Evolutionary conservation across 2,888 invertebrate genomes (phyloP).

Genomic region (Eristalis pertinax): DNA sequence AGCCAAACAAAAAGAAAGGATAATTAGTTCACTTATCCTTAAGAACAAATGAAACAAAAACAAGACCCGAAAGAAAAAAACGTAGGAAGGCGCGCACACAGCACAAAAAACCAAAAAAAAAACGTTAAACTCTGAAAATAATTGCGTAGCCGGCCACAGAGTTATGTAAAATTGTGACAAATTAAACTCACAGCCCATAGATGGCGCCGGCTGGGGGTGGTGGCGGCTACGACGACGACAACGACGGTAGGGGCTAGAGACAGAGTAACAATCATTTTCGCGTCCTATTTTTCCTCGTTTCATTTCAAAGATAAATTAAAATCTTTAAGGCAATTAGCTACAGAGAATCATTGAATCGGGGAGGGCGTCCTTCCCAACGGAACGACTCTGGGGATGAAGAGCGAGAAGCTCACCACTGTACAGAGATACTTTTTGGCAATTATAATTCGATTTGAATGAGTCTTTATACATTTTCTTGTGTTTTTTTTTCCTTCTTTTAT

Average conservation of each 20-base stretch:
- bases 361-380: not conserved
- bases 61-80: slow-evolving; percentile 12
- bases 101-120: slow-evolving; percentile 8
- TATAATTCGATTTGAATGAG: slow-evolving; percentile 68
- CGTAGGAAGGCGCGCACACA: not conserved
- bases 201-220: not conserved
- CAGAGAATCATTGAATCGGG: slow-evolving; percentile 41
- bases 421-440: slow-evolving; percentile 58
- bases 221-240: not conserved
- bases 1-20: slow-evolving; percentile 44
- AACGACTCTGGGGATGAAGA: too few relatives aligned
- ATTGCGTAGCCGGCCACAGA: slow-evolving; percentile 47
- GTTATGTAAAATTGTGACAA: slow-evolving; percentile 68
- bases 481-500: slow-evolving; percentile 32
- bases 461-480: slow-evolving; percentile 8
- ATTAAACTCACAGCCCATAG: slow-evolving; percentile 52
- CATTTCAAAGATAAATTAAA: slow-evolving; percentile 56
- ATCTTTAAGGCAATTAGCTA: slow-evolving; percentile 64
- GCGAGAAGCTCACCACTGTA: not conserved
- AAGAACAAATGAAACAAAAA: slow-evolving; percentile 54
- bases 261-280: slow-evolving; percentile 42
- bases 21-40: slow-evolving; percentile 69
- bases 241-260: not conserved
- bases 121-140: slow-evolving; percentile 58
- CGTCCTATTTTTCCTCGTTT: slow-evolving; percentile 56